Conservation (phyloP, 2,797 vertebrate species). For the Darevskia mixta region DNA sequence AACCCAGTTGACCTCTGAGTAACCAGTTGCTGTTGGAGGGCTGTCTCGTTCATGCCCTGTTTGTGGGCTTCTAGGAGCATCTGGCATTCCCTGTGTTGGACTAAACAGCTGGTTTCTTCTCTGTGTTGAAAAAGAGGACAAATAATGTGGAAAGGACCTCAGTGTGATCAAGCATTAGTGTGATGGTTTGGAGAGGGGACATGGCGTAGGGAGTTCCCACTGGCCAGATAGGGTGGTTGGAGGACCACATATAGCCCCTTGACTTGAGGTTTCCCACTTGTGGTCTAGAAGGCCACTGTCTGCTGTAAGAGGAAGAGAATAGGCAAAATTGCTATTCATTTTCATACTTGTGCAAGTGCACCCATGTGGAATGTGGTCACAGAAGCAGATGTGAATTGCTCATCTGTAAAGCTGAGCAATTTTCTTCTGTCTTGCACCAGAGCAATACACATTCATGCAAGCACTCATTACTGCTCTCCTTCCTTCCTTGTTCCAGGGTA, state of each 20-base stretch:
- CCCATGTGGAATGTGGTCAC: neutral
- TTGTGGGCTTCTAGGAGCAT: neutral
- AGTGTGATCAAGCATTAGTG: neutral
- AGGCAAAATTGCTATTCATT: slow-evolving; percentile 2
- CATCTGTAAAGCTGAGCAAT: slow-evolving; percentile 7
- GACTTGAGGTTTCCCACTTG: neutral
- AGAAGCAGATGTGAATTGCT: slow-evolving; percentile 28
- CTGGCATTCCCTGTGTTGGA: neutral
- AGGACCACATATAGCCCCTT: neutral
- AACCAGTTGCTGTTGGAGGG: neutral
- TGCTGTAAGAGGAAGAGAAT: neutral
- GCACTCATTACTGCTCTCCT: neutral
- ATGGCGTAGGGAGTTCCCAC: too few species aligned
- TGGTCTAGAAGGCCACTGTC: neutral
- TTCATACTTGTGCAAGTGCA: neutral
- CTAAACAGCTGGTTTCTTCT: neutral
- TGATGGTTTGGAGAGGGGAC: too few species aligned
- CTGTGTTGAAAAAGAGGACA: neutral
- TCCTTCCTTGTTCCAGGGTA: neutral
- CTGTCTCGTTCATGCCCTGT: neutral
- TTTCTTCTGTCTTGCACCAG: slow-evolving; percentile 12
- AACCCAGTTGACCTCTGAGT: neutral
- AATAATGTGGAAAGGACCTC: too few species aligned
- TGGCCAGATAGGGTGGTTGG: too few species aligned
- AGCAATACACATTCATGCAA: slow-evolving; percentile 1